Base-by-base conservation (phyloP, 1,140 invertebrate genomes). In the Chironomus tepperi region DNA sequence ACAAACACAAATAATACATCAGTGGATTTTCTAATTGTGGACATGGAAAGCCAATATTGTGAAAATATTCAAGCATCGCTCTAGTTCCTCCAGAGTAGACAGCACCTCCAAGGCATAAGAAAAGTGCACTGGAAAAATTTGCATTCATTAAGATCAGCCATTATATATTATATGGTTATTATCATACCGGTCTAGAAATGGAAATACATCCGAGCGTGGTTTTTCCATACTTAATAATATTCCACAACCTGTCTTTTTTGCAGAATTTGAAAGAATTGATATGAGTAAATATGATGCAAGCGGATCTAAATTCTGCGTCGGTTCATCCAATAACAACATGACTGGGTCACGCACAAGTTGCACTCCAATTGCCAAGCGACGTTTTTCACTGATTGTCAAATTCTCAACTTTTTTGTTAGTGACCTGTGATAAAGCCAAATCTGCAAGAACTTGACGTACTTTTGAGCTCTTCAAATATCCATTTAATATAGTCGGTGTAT, bases 1-100 rank as follows among this genome's bases (percentile, higher is more conserved):
- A 95, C 73, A 97, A 82, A 79, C 94, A 97, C 70, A 97, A 83
- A 81, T 96, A 96, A 83, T 96, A 97, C 93, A 96, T 96, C 0
- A 97, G 83, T 0, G 94, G 94, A 82, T 96, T 96, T 81, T 96
- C 94, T 67, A 96, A 81, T 81, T 96, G 92, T 0, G 94, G 94
- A 83, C 95, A 97, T 0, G 95, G 94, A 79, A 96, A 97, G 8
- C 94, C 94, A 77, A 97, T 94, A 72, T 89, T 91, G 43, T 92
- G 89, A 80, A 96, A 97, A 80, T 97, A 97, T 78, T 96, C 94
- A 67, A 97, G 82, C 87, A 96, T 93, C 78, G 92, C 90, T 43
- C 93, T 86, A 0, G 94, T 96, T 7, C 92, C 91, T 3, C 94
- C 95, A 0, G 93, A 92, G 79, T 97, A 97, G 1, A 97, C 93